These are phyloP conservation scores for Uropsilus gracilis DNA, from an alignment of 2,113 vertebrate genomes.

Conservation along the genomic window DNA sequence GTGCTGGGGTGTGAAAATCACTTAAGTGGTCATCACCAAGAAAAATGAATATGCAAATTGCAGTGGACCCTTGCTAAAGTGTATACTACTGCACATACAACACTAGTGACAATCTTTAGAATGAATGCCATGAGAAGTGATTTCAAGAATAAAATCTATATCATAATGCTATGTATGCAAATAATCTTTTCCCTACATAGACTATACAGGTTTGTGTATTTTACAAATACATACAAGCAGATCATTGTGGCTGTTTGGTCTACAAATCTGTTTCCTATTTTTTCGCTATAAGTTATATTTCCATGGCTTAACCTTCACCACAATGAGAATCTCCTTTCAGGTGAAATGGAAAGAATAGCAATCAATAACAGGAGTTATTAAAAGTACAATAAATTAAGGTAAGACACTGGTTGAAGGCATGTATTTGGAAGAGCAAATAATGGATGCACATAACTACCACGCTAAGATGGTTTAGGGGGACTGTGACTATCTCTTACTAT, in stretches of 20 bases:
- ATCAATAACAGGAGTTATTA: neutral
- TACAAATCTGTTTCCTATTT: fast-evolving
- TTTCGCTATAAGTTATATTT: neutral
- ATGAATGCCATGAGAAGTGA: neutral
- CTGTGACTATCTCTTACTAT: neutral
- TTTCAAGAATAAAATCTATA: neutral
- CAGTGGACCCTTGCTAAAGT: neutral
- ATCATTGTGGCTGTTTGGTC: neutral
- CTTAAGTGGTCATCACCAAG: neutral
- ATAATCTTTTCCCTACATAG: neutral
- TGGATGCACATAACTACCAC: too few species aligned
- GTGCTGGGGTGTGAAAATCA: neutral
- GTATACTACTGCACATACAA: neutral
- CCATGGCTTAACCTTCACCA: neutral
- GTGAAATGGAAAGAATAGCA: neutral
- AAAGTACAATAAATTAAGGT: neutral
- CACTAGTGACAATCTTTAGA: neutral
- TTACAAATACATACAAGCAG: neutral
- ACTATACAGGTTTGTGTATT: neutral
- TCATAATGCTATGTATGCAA: neutral
- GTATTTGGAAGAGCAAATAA: neutral
- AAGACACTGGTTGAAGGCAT: neutral
- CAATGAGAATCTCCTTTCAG: neutral
- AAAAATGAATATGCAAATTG: neutral
- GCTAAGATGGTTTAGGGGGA: neutral